Evolutionary conservation across 1,140 invertebrate genomes (phyloP).

Genomic region (Macrobrachium rosenbergii): DNA sequence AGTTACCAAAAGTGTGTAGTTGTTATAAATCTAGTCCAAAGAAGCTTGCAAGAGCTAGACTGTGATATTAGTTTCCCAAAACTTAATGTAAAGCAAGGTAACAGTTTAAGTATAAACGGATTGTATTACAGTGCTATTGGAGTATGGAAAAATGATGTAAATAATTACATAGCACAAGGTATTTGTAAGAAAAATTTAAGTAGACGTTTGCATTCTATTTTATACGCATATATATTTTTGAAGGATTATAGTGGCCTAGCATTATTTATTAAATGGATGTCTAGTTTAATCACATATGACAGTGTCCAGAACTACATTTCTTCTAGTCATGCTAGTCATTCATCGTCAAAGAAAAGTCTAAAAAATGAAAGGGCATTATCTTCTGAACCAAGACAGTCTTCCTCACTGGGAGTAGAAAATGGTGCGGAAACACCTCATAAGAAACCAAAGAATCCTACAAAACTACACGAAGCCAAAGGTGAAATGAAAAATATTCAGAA

Average conservation of each 20-base stretch:
- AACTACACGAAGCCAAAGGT: too few species aligned
- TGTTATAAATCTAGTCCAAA: constrained; percentile 32
- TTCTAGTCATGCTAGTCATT: constrained; percentile 16
- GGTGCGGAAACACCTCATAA: too few species aligned
- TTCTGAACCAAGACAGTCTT: too few species aligned
- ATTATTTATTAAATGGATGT: constrained; percentile 30
- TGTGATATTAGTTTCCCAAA: neutral
- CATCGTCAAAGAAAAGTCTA: too few species aligned
- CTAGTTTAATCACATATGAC: constrained; percentile 5
- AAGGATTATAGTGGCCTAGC: constrained; percentile 19
- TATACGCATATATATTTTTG: constrained; percentile 30
- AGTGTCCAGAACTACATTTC: neutral
- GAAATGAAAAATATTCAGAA: too few species aligned
- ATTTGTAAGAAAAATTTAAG: constrained; percentile 6
- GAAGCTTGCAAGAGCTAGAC: constrained; percentile 5
- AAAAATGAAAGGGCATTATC: too few species aligned
- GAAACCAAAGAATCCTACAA: too few species aligned
- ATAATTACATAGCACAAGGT: neutral
- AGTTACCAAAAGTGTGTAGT: constrained; percentile 31
- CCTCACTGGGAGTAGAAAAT: too few species aligned
- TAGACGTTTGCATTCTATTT: constrained; percentile 37
- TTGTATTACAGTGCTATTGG: constrained; percentile 28
- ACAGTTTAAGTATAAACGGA: constrained; percentile 33
- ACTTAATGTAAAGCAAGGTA: neutral
- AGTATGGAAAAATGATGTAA: constrained; percentile 35